Base-by-base conservation (phyloP, 2,888 invertebrate genomes). In the Desoria tigrina region DNA sequence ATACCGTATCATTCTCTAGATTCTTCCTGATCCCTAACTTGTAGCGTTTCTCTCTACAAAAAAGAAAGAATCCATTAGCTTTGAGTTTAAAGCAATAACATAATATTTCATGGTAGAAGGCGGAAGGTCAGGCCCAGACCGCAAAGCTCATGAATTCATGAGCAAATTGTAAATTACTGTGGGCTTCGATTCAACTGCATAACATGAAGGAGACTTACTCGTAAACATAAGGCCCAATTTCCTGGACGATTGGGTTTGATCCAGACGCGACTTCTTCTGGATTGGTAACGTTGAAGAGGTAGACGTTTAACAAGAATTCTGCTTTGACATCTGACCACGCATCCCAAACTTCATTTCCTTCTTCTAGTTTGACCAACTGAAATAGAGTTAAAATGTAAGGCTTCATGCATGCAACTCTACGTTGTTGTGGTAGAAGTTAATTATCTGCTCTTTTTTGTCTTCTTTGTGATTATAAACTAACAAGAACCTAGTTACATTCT, bases 171-270 rank as follows among this genome's bases (percentile, higher is more conserved):
- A n/a, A n/a, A n/a, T 32, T 32, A 7, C 6, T 32, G 32, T 32
- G 32, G 32, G 11, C 32, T 4, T 32, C 11, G 32, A 4, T 32
- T 32, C 6, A 11, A 32, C 4, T 32, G 32, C 11, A 32, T 6
- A 9, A 45, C 21, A 45, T 45, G n/a, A 16, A 18, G 6, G 21
- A 26, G 18, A 62, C 66, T 71, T 57, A 71, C 71, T 66, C 62
- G 45, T 71, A 71, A 32, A 66, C 68, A 42, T 69, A 71, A n/a
- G 71, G 71, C 9, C 71, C 71, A 7, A 69, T 28, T 56, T 71
- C 63, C 27, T 68, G 39, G 2, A 71, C 27, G 28, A 61, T 62
- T 3, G 71, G 71, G 6, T 14, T 24, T 45, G 61, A 63, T 37
- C 71, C 71, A 18, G 23, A 45, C 3, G 62, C 39, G 18, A 71